These are phyloP conservation scores for Dipus sagitta DNA, from an alignment of 2,797 vertebrate species.

Conservation along the genomic window DNA sequence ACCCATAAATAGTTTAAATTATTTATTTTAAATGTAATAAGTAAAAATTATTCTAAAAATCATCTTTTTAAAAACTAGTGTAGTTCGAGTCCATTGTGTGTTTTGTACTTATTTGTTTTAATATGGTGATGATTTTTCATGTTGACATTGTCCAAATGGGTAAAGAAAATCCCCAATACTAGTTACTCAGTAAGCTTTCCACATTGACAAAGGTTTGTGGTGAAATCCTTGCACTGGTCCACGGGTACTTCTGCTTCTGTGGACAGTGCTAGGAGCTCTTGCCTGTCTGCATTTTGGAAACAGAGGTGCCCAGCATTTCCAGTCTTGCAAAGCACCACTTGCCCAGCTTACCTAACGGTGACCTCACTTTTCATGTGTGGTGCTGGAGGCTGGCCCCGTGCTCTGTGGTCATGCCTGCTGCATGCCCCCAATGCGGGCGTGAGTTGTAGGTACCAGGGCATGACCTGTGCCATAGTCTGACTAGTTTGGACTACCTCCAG, in stretches of 20 bases:
- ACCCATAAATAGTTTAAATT: neutral
- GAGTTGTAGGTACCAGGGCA: neutral
- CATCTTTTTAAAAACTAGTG: neutral
- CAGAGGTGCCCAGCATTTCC: neutral
- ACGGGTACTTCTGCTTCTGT: neutral
- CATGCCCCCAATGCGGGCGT: too few relatives aligned
- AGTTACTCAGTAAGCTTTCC: neutral
- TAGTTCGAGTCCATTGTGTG: neutral
- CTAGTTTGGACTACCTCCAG: neutral
- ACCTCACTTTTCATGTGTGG: neutral
- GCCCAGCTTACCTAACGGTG: fast-evolving
- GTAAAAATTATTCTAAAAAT: slow-evolving; percentile 1
- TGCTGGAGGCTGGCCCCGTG: neutral
- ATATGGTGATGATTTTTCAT: neutral
- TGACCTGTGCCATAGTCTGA: neutral
- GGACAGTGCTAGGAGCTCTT: neutral
- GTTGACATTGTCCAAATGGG: neutral
- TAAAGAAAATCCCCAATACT: neutral
- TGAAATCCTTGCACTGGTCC: fast-evolving
- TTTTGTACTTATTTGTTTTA: neutral
- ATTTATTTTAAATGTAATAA: neutral
- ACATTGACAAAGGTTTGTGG: neutral
- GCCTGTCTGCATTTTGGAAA: fast-evolving
- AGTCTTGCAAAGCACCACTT: neutral
- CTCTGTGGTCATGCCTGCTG: neutral